Base-by-base conservation (phyloP, 2,113 vertebrate species). In the Nipponia nippon region DNA sequence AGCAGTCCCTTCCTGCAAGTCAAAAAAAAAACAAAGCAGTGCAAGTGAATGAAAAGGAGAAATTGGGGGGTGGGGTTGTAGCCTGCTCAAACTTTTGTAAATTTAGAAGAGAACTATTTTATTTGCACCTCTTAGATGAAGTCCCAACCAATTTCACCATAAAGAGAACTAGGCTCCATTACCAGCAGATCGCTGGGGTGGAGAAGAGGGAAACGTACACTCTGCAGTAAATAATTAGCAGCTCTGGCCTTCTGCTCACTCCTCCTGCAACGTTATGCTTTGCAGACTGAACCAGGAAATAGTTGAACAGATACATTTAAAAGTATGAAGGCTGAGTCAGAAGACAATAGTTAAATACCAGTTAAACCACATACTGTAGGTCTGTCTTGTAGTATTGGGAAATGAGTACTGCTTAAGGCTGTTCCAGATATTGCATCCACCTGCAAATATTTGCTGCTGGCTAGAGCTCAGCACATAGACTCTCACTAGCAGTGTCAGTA, bases 311-410 rank as follows among this genome's bases (percentile, higher is more conserved):
- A 94, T 40, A 67, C 29, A 59, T 12, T n/a, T 49, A 66, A 79
- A 96, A 92, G 53, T 40, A 85, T 6, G 65, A 94, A 83, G 83
- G 77, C 71, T 79, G 55, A 97, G 49, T 95, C 88, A 89, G 91
- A 86, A 88, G 71, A 97, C 86, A 94, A 88, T 75, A 85, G 94
- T 82, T 82, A 76, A 93, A 77, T 93, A 97, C 94, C 85, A 96
- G 96, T 94, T 94, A 95, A 96, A 84, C 91, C 78, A 92, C 92
- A 95, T 96, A 93, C 75, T 11, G 0, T 9, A 63, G 69, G 75
- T 40, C 58, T 72, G 80, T 78, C 83, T 78, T 78, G 82, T 91
- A 93, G 82, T 49, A 91, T 76, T 83, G 52, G 83, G 87, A 87
- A 91, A 88, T 55, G 76, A 95, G 38, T 10, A 67, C 44, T 0